Conservation (phyloP, 2,797 vertebrate genomes). For the Brachymystax lenok region DNA sequence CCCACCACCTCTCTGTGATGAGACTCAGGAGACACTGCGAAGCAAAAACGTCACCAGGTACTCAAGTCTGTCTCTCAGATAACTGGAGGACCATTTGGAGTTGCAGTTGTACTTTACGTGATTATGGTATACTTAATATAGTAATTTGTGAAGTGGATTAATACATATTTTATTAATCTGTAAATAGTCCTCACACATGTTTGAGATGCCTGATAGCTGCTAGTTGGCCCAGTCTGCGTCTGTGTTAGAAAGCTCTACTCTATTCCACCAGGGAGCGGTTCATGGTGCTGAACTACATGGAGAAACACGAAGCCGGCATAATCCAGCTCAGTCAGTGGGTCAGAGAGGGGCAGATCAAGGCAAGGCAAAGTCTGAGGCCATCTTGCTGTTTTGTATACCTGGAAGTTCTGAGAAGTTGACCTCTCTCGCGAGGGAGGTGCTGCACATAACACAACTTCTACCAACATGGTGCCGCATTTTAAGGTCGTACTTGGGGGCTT, state of each 20-base stretch:
- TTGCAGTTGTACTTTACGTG: not conserved
- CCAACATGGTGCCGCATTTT: not conserved
- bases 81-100: not conserved
- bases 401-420: not conserved
- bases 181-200: not conserved
- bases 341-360: slow-evolving; percentile 87
- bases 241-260: not conserved
- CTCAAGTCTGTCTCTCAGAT: not conserved
- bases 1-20: slow-evolving; percentile 82
- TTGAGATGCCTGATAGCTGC: not conserved
- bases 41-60: slow-evolving; percentile 77
- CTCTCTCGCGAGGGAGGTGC: not conserved
- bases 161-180: not conserved
- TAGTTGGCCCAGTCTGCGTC: not conserved
- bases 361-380: slow-evolving; percentile 53
- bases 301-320: slow-evolving; percentile 78
- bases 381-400: not conserved
- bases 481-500: not conserved
- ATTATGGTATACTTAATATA: not conserved
- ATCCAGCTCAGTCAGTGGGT: slow-evolving; percentile 85
- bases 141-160: not conserved
- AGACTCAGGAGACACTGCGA: slow-evolving; percentile 71
- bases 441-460: not conserved
- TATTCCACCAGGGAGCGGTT: slow-evolving; percentile 82
- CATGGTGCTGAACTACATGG: slow-evolving; percentile 84